Evolutionary conservation across 2,797 vertebrate genomes (phyloP), one percentile per base, ranked within the genome.

Genomic region (Propithecus perrieri): DNA sequence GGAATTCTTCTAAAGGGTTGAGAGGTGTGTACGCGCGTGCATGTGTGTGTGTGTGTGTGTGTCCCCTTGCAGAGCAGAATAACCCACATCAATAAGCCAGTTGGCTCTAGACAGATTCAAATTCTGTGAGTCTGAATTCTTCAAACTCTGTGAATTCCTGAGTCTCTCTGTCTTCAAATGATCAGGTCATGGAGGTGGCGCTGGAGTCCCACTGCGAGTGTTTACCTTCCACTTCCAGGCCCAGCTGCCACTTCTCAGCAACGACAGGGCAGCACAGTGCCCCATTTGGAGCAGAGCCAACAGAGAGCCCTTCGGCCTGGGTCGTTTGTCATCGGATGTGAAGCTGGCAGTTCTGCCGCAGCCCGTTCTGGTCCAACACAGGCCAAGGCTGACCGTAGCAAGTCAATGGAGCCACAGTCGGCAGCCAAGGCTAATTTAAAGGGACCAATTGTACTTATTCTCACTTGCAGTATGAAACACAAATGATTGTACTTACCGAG

Each of bases 401-500:
- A 69, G 20, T 95, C 57, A 96, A 10, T 1, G 22, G 18, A 98
- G 95, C 65, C 86, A 94, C 33, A 30, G 26, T 50, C 20, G 20
- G 81, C 50, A 97, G 90, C 80, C 59, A 3, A 24, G 5, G 13
- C 46, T 85, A 74, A 80, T 53, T 81, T 83, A 89, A 97, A 98
- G 43, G 9, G 35, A 95, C 67, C 20, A 15, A 89, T 96, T 69
- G 91, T n/a, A 96, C 89, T 91, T 93, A 69, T 61, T 94, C 74
- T 96, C 90, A 91, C 43, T 71, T 35, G 1, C 67, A 48, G 94
- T 26, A 65, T 61, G 13, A 91, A 98, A 95, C 78, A 96, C 50
- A 98, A 96, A 89, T 35, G 94, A 97, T 43, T 74, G 9, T n/a
- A 81, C 85, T 69, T 69, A 87, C 79, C 7, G 18, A 89, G 38